These are phyloP conservation scores for Pentalonia nigronervosa DNA, from an alignment of 1,140 invertebrate genomes.

Conservation along the genomic window DNA sequence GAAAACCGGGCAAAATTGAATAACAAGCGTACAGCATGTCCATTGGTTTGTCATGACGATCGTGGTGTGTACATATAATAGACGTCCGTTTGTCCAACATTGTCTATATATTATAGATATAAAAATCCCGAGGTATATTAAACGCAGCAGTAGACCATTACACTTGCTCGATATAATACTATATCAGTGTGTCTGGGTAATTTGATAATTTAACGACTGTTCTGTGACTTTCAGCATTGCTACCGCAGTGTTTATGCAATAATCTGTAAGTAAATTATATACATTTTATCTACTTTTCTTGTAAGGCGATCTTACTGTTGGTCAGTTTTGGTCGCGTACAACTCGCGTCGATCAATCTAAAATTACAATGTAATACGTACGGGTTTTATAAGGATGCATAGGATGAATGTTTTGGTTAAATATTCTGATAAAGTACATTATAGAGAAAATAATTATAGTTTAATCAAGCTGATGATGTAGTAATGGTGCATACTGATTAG, in stretches of 20 bases:
- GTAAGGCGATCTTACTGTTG: neutral
- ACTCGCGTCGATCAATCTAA: too few species aligned
- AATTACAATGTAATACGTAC: too few species aligned
- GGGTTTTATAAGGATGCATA: too few species aligned
- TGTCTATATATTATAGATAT: neutral
- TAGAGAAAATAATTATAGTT: too few species aligned
- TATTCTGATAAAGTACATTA: too few species aligned
- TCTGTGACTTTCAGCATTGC: neutral
- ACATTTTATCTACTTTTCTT: neutral
- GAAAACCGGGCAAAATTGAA: neutral
- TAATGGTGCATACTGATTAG: too few species aligned
- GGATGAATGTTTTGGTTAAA: too few species aligned
- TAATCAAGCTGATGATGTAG: too few species aligned
- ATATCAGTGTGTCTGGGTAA: neutral
- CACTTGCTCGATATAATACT: neutral
- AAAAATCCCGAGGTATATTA: neutral
- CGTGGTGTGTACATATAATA: neutral
- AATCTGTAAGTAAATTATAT: neutral
- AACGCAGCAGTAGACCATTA: constrained; percentile 9
- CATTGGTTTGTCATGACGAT: neutral
- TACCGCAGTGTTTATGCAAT: neutral
- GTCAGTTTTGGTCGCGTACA: too few species aligned
- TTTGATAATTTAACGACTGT: neutral
- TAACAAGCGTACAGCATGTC: constrained; percentile 29
- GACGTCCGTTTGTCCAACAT: neutral